phyloP scores from a whole-genome alignment of 2,113 vertebrate species.

The Hippolais icterina region DNA sequence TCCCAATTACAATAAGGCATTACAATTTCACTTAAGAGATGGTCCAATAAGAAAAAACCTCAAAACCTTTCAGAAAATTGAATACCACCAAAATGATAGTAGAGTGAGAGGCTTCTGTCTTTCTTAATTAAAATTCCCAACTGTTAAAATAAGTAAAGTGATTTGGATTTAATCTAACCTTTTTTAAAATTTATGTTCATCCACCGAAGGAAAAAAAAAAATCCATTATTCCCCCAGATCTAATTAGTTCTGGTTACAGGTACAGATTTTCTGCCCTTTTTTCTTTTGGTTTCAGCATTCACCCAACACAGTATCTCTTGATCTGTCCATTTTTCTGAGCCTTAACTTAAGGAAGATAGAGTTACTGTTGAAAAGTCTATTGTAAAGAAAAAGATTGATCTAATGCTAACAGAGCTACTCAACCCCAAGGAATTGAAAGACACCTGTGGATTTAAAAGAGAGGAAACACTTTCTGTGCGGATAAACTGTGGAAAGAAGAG shows the following conservation, averaged over 20 bases:
- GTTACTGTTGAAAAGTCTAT: neutral
- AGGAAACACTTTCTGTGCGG: neutral
- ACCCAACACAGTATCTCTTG: neutral
- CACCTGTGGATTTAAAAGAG: neutral
- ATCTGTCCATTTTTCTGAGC: neutral
- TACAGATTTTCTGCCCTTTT: neutral
- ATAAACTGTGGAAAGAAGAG: neutral
- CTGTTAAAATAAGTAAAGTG: neutral
- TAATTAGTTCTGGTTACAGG: neutral
- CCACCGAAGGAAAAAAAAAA: neutral
- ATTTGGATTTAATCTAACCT: neutral
- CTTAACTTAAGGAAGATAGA: neutral
- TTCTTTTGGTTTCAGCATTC: neutral
- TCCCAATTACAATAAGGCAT: neutral
- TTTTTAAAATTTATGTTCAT: neutral
- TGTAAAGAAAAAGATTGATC: constrained; percentile 12
- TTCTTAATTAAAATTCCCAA: neutral
- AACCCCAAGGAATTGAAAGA: neutral
- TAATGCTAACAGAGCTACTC: neutral
- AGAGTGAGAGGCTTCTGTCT: neutral
- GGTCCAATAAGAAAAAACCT: neutral
- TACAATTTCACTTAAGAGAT: neutral
- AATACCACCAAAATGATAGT: neutral
- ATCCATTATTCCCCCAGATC: neutral
- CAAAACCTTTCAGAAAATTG: neutral